These are phyloP conservation scores for Cheilosia variabilis DNA, from an alignment of 2,888 invertebrate species.

Conservation along the genomic window DNA sequence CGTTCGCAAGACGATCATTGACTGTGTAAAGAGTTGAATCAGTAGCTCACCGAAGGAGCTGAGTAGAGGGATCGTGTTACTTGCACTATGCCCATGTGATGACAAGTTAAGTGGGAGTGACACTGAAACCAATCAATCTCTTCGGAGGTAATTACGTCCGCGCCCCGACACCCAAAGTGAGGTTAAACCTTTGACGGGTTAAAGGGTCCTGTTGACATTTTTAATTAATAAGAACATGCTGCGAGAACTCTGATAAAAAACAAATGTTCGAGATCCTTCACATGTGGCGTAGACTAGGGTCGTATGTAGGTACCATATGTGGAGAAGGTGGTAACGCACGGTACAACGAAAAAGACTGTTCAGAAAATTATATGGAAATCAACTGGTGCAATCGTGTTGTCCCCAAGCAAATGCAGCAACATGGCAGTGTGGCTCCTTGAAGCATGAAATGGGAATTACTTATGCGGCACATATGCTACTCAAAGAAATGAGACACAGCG, in stretches of 20 bases:
- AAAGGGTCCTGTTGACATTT: slow-evolving; percentile 58
- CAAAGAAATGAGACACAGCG: slow-evolving; percentile 5
- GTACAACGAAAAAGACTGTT: background rate
- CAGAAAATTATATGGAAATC: slow-evolving; percentile 69
- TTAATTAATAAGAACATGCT: slow-evolving; percentile 45
- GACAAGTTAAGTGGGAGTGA: slow-evolving; percentile 69
- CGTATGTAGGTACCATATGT: slow-evolving; percentile 2
- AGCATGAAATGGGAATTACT: slow-evolving; percentile 68
- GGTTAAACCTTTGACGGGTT: slow-evolving; percentile 37
- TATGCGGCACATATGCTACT: slow-evolving; percentile 51
- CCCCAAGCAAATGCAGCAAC: slow-evolving; percentile 44
- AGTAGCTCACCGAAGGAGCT: slow-evolving; percentile 28
- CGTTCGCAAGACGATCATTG: background rate
- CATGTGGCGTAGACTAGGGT: slow-evolving; percentile 23
- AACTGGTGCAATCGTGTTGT: slow-evolving; percentile 41
- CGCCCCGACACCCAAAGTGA: slow-evolving; percentile 30
- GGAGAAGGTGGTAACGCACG: background rate
- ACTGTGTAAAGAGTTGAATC: slow-evolving; percentile 61
- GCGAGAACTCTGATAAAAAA: slow-evolving; percentile 4
- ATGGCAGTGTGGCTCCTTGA: slow-evolving; percentile 43
- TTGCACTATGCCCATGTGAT: slow-evolving; percentile 39
- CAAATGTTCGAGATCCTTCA: slow-evolving; percentile 26
- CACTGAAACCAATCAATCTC: slow-evolving; percentile 62
- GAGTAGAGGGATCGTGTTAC: slow-evolving; percentile 57
- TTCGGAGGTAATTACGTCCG: slow-evolving; percentile 14